Evolutionary conservation across 2,888 invertebrate genomes (phyloP).

Genomic region (Agapostemon virescens): DNA sequence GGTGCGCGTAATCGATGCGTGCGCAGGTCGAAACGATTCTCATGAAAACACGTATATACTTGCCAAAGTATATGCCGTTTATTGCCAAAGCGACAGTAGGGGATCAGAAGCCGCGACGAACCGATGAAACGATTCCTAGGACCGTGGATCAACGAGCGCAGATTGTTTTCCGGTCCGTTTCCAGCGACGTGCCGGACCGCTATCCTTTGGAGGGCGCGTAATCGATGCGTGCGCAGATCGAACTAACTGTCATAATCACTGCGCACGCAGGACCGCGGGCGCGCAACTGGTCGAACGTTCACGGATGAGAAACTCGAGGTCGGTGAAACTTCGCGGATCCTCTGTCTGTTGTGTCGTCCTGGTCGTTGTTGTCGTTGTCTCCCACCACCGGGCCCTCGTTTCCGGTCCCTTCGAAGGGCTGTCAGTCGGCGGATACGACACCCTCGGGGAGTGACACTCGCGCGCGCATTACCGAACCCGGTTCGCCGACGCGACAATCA

Average conservation of each 20-base stretch:
- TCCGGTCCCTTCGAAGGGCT: conserved; percentile 30
- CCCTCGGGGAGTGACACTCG: conserved; percentile 27
- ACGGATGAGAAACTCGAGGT: conserved; percentile 33
- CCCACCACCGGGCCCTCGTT: not conserved
- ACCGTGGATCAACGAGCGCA: not conserved
- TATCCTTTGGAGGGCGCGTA: conserved; percentile 18
- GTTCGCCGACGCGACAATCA: conserved; percentile 12
- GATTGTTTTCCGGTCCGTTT: conserved; percentile 12
- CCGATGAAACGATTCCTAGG: not conserved
- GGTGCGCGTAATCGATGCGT: conserved; percentile 5
- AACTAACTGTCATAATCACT: conserved; percentile 38
- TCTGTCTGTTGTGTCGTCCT: conserved; percentile 1
- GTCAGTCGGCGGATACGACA: conserved; percentile 20
- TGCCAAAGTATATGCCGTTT: too few relatives aligned
- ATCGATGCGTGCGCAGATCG: conserved; percentile 31
- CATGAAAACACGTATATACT: too few relatives aligned
- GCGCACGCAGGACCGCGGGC: conserved; percentile 33
- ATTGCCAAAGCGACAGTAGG: not conserved
- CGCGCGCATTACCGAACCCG: conserved; percentile 19
- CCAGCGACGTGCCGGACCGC: not conserved
- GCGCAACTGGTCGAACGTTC: conserved; percentile 28
- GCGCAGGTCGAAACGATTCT: conserved; percentile 5
- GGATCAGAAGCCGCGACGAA: not conserved
- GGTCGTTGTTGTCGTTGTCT: not conserved
- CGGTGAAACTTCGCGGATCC: conserved; percentile 35